Conservation (phyloP, 2,888 invertebrate genomes). For the Itoplectis maculator region DNA sequence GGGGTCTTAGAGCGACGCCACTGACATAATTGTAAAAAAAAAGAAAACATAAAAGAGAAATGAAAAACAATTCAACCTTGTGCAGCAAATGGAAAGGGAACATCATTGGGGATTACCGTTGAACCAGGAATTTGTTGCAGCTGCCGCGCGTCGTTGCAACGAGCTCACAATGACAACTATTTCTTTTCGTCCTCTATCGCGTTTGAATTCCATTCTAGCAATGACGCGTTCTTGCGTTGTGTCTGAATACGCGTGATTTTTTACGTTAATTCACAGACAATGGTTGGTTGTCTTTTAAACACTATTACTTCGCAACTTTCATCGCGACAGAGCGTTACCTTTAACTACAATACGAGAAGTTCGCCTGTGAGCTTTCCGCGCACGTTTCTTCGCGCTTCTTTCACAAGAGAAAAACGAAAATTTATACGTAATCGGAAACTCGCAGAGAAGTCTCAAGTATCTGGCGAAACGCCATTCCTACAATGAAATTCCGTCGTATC, state of each 20-base stretch:
- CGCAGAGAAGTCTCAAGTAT: not conserved
- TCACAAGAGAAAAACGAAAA: constrained; percentile 27
- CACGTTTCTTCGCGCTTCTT: constrained; percentile 9
- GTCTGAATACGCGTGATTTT: constrained; percentile 15
- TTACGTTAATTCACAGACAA: constrained; percentile 7
- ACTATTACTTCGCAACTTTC: constrained; percentile 12
- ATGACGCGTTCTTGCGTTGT: constrained; percentile 55
- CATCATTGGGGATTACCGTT: constrained; percentile 81
- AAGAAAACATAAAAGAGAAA: constrained; percentile 59
- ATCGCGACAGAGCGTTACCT: constrained; percentile 54
- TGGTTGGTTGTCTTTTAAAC: constrained; percentile 9
- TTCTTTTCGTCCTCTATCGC: constrained; percentile 57
- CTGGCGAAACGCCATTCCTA: constrained; percentile 74
- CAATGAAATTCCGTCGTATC: constrained; percentile 75
- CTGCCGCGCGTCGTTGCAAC: constrained; percentile 72
- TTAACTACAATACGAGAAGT: constrained; percentile 58
- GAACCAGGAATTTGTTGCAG: constrained; percentile 77
- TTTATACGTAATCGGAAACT: constrained; percentile 1
- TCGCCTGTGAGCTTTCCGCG: constrained; percentile 19
- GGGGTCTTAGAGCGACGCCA: constrained; percentile 78
- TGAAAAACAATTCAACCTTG: constrained; percentile 77
- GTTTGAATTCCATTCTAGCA: constrained; percentile 74
- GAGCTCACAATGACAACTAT: constrained; percentile 48
- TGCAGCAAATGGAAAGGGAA: constrained; percentile 80
- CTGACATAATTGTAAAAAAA: constrained; percentile 77